A percentile compares a stretch with the other conserved stretches of the same genome.
These are phyloP conservation scores for Muscicapa adusta DNA, from an alignment of 2,113 vertebrate species.

Conservation along the genomic window DNA sequence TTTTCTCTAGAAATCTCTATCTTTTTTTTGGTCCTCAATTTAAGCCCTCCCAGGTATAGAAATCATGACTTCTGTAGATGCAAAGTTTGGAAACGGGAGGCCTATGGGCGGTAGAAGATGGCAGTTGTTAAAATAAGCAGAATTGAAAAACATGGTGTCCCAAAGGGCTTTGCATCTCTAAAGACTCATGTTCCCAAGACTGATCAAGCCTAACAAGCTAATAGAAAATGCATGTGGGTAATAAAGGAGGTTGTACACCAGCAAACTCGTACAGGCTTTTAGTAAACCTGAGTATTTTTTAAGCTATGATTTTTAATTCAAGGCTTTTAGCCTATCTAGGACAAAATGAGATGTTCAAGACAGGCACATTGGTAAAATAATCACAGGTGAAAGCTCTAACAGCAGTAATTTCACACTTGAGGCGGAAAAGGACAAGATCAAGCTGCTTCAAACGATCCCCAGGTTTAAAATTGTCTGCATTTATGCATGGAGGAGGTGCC, in stretches of 20 bases:
- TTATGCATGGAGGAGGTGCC: neutral
- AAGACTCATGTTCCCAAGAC: neutral
- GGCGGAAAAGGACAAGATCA: neutral
- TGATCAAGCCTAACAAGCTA: neutral
- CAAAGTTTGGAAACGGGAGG: neutral
- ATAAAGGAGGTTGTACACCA: neutral
- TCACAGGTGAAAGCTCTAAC: neutral
- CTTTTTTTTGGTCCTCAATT: neutral
- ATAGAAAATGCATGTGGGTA: neutral
- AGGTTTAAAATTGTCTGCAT: neutral
- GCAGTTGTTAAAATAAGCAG: neutral
- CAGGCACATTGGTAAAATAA: neutral
- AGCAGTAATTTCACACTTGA: neutral
- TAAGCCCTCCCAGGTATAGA: neutral
- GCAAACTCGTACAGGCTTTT: neutral
- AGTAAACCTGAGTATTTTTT: neutral
- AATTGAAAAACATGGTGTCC: neutral
- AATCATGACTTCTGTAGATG: neutral
- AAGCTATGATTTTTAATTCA: neutral
- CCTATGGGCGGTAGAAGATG: neutral
- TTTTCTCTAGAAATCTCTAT: neutral
- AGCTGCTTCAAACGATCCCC: rapidly evolving
- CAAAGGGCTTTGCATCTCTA: neutral
- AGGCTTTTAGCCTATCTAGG: neutral
- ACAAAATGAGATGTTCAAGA: neutral